Conservation (phyloP, 2,888 invertebrate genomes). For the Drosophila aldrichi region DNA sequence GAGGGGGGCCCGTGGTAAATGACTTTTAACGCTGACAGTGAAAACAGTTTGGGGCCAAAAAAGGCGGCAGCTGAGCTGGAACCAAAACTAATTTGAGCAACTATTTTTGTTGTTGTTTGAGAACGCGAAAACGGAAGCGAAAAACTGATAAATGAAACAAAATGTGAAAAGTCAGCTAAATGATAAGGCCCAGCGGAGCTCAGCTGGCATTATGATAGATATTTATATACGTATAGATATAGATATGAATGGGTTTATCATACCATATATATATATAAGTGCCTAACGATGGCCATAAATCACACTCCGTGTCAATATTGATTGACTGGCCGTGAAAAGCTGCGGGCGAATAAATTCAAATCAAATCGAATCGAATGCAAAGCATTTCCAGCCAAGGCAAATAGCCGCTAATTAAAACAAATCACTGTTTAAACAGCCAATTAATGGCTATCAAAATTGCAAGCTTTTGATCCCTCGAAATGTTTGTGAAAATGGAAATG, state of each 20-base stretch:
- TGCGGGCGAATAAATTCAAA: not conserved
- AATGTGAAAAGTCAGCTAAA: conserved; percentile 30
- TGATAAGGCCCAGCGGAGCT: conserved; percentile 29
- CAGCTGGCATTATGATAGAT: conserved; percentile 25
- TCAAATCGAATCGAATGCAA: conserved; percentile 1
- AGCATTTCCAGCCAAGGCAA: not conserved
- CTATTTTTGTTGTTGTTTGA: conserved; percentile 18
- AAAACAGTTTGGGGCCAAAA: conserved; percentile 34
- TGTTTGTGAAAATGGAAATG: conserved; percentile 8
- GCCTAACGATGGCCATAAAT: conserved; percentile 20
- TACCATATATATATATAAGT: conserved; percentile 10
- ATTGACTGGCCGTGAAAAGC: conserved; percentile 7
- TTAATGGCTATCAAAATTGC: conserved; percentile 5
- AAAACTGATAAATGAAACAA: conserved; percentile 44
- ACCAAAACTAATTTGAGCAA: conserved; percentile 64
- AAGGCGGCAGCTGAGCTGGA: conserved; percentile 25
- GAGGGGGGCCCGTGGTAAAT: conserved; percentile 31
- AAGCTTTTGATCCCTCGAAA: conserved; percentile 18
- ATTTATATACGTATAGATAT: conserved; percentile 5
- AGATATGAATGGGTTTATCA: conserved; percentile 30
- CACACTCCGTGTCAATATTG: conserved; percentile 5
- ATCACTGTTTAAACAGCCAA: conserved; percentile 14
- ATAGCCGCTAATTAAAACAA: conserved; percentile 25
- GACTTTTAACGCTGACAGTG: conserved; percentile 64
- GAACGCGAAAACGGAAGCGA: not conserved